Base-by-base conservation (phyloP, 2,888 invertebrate species). In the Agrochola litura region DNA sequence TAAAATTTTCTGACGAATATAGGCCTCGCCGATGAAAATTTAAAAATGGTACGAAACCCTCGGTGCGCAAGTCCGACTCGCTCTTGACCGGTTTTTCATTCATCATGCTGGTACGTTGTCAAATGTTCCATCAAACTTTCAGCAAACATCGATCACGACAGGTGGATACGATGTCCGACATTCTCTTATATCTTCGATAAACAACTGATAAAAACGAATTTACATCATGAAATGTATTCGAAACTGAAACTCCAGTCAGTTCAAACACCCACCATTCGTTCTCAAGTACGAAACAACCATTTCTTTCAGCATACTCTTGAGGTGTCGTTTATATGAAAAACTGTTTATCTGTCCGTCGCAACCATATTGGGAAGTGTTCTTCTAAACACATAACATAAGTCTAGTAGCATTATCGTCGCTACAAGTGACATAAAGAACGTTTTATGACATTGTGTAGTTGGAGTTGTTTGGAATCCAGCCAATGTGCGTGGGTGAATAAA, bases 311-410 rank as follows among this genome's bases (percentile, higher is more conserved):
- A 69, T 6, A 54, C 76, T 66, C 73, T 75, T 64, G 63, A 78
- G 43, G 70, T 77, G 60, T 73, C 75, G 64, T 83, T 85, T 72
- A 69, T 69, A 69, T 78, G 77, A 84, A 49, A 82, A 52, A 85
- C 65, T 49, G 77, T 73, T 64, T 63, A 74, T 65, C 66, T 69
- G 71, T 58, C 68, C 64, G 86, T 86, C 82, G 37, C 67, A 75
- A 61, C 22, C 86, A 86, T 84, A 82, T 81, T 64, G 49, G 56
- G 41, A 83, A 76, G 71, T 69, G 70, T 87, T 75, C 61, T 78
- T 52, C 67, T 66, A 76, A 73, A 73, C 72, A 63, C 76, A 78
- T 79, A 73, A 76, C 63, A 61, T 37, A 56, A 69, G 46, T 69
- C 56, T 73, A 75, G 76, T 63, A 60, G 46, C 82, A 74, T 73